These are phyloP conservation scores for Silurus aristotelis DNA, from an alignment of 2,797 vertebrate genomes.

Conservation along the genomic window DNA sequence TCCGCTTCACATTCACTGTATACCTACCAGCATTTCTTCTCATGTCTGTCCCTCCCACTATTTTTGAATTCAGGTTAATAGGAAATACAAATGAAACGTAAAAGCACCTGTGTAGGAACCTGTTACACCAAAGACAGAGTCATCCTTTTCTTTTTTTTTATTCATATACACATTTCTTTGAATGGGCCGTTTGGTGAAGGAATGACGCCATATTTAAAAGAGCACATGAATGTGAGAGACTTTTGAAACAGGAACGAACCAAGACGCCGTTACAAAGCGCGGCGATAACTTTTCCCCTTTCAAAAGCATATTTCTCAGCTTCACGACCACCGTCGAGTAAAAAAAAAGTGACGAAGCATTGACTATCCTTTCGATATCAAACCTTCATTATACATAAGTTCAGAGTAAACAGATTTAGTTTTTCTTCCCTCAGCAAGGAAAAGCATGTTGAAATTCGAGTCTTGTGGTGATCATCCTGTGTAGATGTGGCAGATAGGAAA, in stretches of 20 bases:
- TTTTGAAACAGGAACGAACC: background rate
- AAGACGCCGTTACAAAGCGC: no score
- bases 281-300: no score
- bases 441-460: slow-evolving; percentile 1
- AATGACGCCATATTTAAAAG: background rate
- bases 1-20: background rate
- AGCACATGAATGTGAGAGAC: background rate
- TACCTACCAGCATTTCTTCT: background rate
- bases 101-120: no score
- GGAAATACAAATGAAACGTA: no score
- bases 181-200: background rate
- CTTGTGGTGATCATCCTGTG: background rate
- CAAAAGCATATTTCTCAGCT: background rate
- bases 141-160: no score
- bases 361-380: no score
- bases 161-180: background rate
- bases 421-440: no score
- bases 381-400: background rate
- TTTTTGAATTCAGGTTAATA: no score
- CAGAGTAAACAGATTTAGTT: background rate
- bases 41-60: background rate
- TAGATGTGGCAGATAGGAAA: background rate
- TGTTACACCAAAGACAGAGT: no score
- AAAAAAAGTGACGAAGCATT: background rate
- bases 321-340: background rate